Base-by-base conservation (phyloP, 2,113 vertebrate genomes). In the Symphodus melops region DNA sequence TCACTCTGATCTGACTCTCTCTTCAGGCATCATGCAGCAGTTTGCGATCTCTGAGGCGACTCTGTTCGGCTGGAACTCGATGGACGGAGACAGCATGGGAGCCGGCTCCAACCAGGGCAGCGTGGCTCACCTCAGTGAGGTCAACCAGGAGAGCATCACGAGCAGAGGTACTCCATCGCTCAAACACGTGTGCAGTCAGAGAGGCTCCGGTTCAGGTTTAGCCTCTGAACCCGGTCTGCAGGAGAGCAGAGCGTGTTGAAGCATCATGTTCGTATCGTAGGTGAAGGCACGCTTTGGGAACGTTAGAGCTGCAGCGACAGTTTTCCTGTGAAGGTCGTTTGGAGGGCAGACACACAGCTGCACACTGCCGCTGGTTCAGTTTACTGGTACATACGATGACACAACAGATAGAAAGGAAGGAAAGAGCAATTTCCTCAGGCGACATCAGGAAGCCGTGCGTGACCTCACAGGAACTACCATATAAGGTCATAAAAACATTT, bases 21-120 rank as follows among this genome's bases (percentile, higher is more conserved):
- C 53, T 42, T 41, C 33, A 98, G 98, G 98, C 5, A 96, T 99
- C 72, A 96, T 99, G 97, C 95, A 99, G 79, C 98, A 99, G 73
- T 98, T 99, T 90, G 98, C 98, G 0, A 98, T 99, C 85, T 99
- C 98, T 0, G 97, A 99, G 87, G 97, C 97, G 0, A 99, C 98
- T 5, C 94, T 99, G 61, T 95, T 98, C 82, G 97, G 96, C 59
- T 99, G 97, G 97, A 97, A 95, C 72, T 99, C 97, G 11, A 96
- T 97, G 96, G 97, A 98, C 37, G 98, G 96, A 19, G 98, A 99
- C 72, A 96, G 97, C 39, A 82, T 97, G 88, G 97, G 96, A 57
- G 96, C 95, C 9, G 96, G 95, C 68, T 99, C 97, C 13, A 95
- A 96, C 86, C 97, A 97, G 86, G 98, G 97, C 84, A 98, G 96